A percentile compares a stretch with the other conserved stretches of the same genome.
Evolutionary conservation across 2,888 invertebrate species (phyloP).

Genomic region (Drosophila anceps): DNA sequence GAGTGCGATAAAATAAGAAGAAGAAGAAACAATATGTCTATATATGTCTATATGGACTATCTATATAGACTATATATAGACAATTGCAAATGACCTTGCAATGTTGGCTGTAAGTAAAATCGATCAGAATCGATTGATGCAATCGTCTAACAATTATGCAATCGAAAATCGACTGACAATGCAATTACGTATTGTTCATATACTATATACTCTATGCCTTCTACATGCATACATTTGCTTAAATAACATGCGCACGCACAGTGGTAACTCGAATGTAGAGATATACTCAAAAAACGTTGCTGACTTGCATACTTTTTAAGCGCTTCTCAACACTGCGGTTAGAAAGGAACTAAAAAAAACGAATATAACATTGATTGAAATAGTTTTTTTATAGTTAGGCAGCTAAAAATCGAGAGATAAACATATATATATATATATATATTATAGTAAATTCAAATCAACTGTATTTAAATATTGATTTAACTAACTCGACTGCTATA

Average conservation of each 20-base stretch:
- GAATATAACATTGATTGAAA: no score
- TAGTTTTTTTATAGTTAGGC: no score
- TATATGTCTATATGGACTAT: neutral
- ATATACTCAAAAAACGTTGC: neutral
- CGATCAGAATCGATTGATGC: constrained; percentile 61
- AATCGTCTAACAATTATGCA: constrained; percentile 44
- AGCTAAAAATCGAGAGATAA: neutral
- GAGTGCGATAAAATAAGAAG: constrained; percentile 59
- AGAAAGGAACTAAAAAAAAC: no score
- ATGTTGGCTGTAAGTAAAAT: constrained; percentile 46
- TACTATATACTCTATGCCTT: neutral
- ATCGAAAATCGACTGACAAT: constrained; percentile 46
- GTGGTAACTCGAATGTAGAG: constrained; percentile 2
- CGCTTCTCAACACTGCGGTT: no score
- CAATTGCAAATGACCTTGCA: constrained; percentile 59
- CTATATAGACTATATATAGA: neutral
- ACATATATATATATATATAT: no score
- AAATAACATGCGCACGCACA: constrained; percentile 9
- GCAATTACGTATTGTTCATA: constrained; percentile 30
- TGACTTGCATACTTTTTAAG: no score
- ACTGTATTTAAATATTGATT: no score
- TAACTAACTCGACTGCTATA: neutral
- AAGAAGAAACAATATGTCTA: constrained; percentile 7
- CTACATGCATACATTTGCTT: constrained; percentile 19
- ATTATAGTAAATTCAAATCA: no score